Conservation (phyloP, 2,797 vertebrate genomes). For the Sebastes cheni region DNA sequence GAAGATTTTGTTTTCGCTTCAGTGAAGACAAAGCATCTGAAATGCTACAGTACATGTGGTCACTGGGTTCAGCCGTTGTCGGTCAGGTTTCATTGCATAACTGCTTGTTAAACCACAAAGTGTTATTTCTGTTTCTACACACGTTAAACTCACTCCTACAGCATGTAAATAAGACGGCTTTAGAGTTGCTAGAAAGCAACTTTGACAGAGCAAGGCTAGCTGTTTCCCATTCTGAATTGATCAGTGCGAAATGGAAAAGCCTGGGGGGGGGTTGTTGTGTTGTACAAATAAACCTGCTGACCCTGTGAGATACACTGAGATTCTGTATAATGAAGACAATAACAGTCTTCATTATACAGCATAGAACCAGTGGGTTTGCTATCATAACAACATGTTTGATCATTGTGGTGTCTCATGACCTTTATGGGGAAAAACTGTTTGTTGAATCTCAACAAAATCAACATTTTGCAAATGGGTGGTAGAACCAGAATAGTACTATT, state of each 20-base stretch:
- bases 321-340: background rate
- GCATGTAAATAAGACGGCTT: background rate
- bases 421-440: background rate
- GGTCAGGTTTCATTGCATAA: background rate
- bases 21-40: background rate
- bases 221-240: background rate
- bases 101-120: background rate
- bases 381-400: background rate
- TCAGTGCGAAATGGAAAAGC: constrained; percentile 3
- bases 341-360: background rate
- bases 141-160: background rate
- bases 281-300: background rate
- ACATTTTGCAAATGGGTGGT: background rate
- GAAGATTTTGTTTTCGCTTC: background rate
- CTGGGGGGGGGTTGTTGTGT: background rate
- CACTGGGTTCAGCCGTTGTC: background rate
- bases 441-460: background rate
- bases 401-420: background rate
- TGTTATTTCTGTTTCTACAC: background rate
- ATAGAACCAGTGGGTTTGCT: background rate
- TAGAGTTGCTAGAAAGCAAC: background rate
- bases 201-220: background rate
- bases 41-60: background rate
- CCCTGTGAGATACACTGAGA: background rate
- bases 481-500: background rate